Evolutionary conservation across 92 coral and sea anemone species (phyloP), one percentile per base, ranked within the genome.

Genomic region (Diadumene lineata): DNA sequence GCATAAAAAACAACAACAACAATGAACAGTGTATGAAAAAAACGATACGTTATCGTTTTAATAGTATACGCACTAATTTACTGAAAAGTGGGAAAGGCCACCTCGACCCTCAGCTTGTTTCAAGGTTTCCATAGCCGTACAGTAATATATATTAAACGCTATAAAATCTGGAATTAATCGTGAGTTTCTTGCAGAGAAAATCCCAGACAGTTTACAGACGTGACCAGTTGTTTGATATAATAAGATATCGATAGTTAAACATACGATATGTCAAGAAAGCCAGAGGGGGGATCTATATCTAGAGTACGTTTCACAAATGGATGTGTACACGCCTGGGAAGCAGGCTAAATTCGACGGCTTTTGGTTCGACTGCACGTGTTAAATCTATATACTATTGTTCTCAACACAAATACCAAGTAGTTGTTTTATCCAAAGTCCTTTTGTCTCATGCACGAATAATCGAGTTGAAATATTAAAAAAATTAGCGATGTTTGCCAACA

Each of bases 311-410:
- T 0, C 48, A 2, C 27, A 72, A 72, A 29, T 34, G 77, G 56
- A 31, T 56, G 21, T 9, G 68, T 3, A 56, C 8, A 32, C 66
- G 24, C 64, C 77, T 33, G 65, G 77, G 66, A 56, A 22, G 77
- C 23, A 30, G 11, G 46, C 38, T 70, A 70, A 70, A 50, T 70
- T 72, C 53, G 66, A 3, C 50, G 19, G 44, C 68, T 62, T 9
- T 62, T 62, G 68, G 19, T 62, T 44, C 29, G 31, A 4, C 51
- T 74, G 81, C 92, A 87, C 92, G 92, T 87, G 92, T 87, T 87
- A 66, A 64, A 28, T 68, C 73, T 31, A 63, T 58, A 66, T 60
- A 30, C 80, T 68, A 78, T 87, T 87, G 92, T 87, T 87, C 82
- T 31, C 63, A 13, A 60, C 85, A 73, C 79, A 87, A 73, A 77